Evolutionary conservation across 92 coral and sea anemone species (phyloP).

Genomic region (Galaxea fascicularis): DNA sequence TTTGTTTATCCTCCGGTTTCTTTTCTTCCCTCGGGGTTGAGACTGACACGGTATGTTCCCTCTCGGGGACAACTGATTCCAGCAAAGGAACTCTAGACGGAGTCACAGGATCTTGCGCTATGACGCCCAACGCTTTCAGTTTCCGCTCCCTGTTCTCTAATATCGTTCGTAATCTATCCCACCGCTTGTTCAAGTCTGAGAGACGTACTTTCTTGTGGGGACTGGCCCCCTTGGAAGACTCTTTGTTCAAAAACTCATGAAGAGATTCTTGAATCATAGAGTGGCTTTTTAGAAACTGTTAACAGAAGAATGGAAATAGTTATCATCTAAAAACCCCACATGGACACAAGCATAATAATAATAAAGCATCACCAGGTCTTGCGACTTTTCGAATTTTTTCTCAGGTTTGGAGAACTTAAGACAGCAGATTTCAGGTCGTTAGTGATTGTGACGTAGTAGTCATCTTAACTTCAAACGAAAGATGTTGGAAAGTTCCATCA

Average conservation of each 20-base stretch:
- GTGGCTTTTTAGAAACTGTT: conserved; percentile 76
- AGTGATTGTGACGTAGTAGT: too few species aligned
- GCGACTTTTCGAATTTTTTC: too few species aligned
- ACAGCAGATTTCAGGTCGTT: too few species aligned
- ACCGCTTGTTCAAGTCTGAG: conserved; percentile 72
- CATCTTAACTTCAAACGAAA: too few species aligned
- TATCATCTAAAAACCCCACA: neutral
- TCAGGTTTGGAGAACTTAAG: too few species aligned
- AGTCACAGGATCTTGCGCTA: conserved; percentile 31
- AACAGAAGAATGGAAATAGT: neutral
- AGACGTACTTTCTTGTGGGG: conserved; percentile 79
- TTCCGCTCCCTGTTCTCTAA: conserved; percentile 77
- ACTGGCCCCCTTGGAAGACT: conserved; percentile 67
- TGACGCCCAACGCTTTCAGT: conserved; percentile 69
- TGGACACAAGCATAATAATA: too few species aligned
- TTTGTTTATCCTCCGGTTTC: conserved; percentile 41
- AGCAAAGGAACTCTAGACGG: conserved; percentile 35
- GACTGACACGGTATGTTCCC: conserved; percentile 44
- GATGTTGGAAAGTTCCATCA: too few species aligned
- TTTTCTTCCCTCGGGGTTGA: conserved; percentile 53
- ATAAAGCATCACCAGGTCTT: too few species aligned
- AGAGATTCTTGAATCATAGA: conserved; percentile 76
- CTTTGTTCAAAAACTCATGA: conserved; percentile 78
- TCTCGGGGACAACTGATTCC: conserved; percentile 49
- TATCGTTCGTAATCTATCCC: conserved; percentile 81